Evolutionary conservation across 2,113 vertebrate genomes (phyloP).

Genomic region (Archocentrus centrarchus): DNA sequence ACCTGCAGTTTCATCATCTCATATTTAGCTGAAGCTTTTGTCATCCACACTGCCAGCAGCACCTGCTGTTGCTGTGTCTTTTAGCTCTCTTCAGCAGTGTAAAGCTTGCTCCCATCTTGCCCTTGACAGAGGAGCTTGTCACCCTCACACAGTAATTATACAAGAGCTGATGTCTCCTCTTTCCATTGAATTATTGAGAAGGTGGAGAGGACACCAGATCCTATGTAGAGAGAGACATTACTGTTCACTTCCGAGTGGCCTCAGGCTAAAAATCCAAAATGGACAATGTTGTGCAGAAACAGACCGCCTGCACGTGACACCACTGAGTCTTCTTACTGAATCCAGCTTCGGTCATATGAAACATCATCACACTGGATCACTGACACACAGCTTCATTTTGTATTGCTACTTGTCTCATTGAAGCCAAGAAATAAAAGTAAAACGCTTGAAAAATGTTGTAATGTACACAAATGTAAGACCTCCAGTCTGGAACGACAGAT

Average conservation of each 20-base stretch:
- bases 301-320: constrained; percentile 4
- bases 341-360: constrained; percentile 1
- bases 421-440: no score
- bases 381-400: not conserved
- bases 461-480: not conserved
- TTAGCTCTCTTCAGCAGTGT: constrained; percentile 39
- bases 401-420: not conserved
- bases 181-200: constrained; percentile 79
- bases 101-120: constrained; percentile 55
- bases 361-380: not conserved
- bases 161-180: constrained; percentile 72
- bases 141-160: constrained; percentile 77
- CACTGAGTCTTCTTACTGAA: constrained; percentile 13
- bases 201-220: constrained; percentile 67
- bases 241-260: constrained; percentile 38
- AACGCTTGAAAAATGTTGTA: no score
- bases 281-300: constrained; percentile 28
- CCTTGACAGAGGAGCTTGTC: constrained; percentile 76
- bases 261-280: constrained; percentile 48
- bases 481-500: not conserved
- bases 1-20: constrained; percentile 65
- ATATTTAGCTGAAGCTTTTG: constrained; percentile 29
- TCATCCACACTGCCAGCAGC: constrained; percentile 6
- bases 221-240: constrained; percentile 57
- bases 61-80: constrained; percentile 26